Conservation (phyloP, 2,888 invertebrate species). For the Stratiomys singularior region DNA sequence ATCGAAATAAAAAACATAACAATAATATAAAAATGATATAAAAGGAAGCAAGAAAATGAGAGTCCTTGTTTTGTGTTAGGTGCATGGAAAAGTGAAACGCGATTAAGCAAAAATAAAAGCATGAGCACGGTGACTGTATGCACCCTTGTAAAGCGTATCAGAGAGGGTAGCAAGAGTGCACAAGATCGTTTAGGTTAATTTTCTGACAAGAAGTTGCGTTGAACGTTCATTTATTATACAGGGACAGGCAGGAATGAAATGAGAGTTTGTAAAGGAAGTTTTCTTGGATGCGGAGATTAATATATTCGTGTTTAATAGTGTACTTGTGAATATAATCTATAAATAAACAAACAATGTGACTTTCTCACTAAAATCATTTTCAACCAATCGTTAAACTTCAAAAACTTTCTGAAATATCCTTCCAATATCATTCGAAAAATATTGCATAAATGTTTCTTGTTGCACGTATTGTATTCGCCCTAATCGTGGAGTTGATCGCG, state of each 20-base stretch:
- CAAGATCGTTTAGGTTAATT: constrained; percentile 6
- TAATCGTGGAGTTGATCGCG: not conserved
- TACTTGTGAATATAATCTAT: no score
- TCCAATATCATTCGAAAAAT: no score
- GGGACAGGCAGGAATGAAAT: not conserved
- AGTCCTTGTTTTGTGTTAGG: not conserved
- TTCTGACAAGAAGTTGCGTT: not conserved
- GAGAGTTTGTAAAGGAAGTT: no score
- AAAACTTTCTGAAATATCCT: no score
- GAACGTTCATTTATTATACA: not conserved
- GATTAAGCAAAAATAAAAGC: not conserved
- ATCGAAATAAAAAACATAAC: not conserved
- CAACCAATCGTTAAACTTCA: no score
- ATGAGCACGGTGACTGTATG: not conserved
- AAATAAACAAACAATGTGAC: no score
- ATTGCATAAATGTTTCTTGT: not conserved
- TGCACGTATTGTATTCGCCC: not conserved
- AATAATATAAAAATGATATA: constrained; percentile 8
- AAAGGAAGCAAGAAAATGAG: not conserved
- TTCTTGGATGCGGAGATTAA: no score
- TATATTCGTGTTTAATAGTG: no score
- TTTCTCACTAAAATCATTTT: no score
- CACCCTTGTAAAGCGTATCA: not conserved
- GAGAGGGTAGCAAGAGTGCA: constrained; percentile 10
- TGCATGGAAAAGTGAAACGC: not conserved